These are phyloP conservation scores for Neelides sp. DNA, from an alignment of 1,140 invertebrate species.

Conservation along the genomic window DNA sequence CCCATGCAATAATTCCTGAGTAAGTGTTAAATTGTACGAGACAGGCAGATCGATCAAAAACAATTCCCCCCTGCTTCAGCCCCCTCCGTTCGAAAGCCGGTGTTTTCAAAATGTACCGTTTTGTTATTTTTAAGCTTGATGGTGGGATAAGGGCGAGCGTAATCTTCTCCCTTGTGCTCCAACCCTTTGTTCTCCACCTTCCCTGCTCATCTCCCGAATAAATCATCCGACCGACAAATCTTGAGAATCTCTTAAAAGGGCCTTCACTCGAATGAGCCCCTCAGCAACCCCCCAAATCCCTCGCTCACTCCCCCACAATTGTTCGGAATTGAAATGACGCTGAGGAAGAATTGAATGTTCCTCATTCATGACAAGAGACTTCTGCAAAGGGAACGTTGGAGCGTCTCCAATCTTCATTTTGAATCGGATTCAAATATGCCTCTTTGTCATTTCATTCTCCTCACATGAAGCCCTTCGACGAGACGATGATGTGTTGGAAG, in stretches of 20 bases:
- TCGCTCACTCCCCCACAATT: too few relatives aligned
- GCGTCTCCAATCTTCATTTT: too few relatives aligned
- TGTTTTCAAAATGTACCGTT: slow-evolving; percentile 2
- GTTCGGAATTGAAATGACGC: too few relatives aligned
- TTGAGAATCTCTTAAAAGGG: slow-evolving; percentile 13
- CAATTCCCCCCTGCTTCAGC: slow-evolving; percentile 1
- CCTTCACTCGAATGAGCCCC: too few relatives aligned
- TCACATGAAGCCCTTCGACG: too few relatives aligned
- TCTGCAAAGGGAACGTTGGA: too few relatives aligned
- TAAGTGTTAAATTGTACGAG: slow-evolving; percentile 6
- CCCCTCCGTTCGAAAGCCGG: slow-evolving; percentile 1
- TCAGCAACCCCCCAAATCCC: too few relatives aligned
- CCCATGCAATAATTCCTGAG: slow-evolving; percentile 12
- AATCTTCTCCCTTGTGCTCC: neutral
- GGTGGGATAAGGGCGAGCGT: neutral
- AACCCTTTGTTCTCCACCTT: neutral
- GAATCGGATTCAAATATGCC: too few relatives aligned
- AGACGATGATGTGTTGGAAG: too few relatives aligned
- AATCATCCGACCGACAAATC: slow-evolving; percentile 8
- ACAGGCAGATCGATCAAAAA: slow-evolving; percentile 14
- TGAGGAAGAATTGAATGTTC: too few relatives aligned
- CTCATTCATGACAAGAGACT: too few relatives aligned
- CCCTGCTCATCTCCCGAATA: slow-evolving; percentile 9
- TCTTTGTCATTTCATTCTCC: too few relatives aligned
- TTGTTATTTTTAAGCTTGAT: neutral